Base-by-base conservation (phyloP, 2,113 vertebrate species). In the Lophochroa leadbeateri region DNA sequence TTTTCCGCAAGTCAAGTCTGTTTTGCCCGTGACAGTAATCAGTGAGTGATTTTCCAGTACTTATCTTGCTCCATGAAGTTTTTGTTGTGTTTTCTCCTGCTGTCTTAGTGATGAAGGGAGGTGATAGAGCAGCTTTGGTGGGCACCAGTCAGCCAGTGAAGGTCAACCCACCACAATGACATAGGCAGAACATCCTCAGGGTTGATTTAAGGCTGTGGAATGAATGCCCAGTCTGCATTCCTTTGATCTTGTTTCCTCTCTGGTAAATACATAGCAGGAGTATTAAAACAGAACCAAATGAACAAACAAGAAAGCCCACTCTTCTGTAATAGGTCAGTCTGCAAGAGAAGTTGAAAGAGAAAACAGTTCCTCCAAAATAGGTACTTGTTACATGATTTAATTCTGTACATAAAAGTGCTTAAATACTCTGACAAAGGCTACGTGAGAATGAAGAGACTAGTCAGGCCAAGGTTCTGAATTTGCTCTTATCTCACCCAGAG, bases 161-260 rank as follows among this genome's bases (percentile, higher is more conserved):
- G 16, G 18, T n/a, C 50, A 79, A 15, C 29, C 17, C n/a, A 47
- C 29, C 25, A 28, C 17, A 47, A 7, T 37, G 47, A 43, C 23
- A 61, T 9, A 28, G 23, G 12, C 11, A 72, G 31, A 55, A 61
- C 6, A 18, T 55, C 35, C 8, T 14, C 11, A 31, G 41, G 37
- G 31, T 20, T 89, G 64, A 31, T 37, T 60, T 60, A 72, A 72
- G 35, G 18, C 58, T 82, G 58, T 11, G 55, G 35, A 72, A 63
- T 31, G 4, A 71, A 60, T 8, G 3, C 13, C 11, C 2, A 11
- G 10, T 1, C 1, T 29, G 17, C 33, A 14, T 25, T 23, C 27
- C 17, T 78, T 47, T 69, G 33, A 47, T 61, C 21, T 82, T 71
- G 10, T 70, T 78, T 92, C 28, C 21, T 72, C 46, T 68, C 29